Percentiles rank a stretch among this genome's conserved stretches.
These are phyloP conservation scores for Micromys minutus DNA, from an alignment of 2,113 vertebrate species.

Conservation along the genomic window DNA sequence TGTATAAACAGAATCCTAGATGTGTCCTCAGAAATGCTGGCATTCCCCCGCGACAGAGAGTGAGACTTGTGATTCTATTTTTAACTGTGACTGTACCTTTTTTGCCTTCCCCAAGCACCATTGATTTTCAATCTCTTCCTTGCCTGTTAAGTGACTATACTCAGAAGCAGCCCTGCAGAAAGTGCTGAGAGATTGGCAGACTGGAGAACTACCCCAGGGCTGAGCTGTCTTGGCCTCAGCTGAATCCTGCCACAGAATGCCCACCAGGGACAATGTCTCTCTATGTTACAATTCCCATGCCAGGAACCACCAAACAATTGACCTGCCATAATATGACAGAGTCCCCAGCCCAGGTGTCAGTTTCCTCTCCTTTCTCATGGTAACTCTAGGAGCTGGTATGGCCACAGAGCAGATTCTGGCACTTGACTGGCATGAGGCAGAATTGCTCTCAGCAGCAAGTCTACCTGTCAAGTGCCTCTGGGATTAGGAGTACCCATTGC, in stretches of 20 bases:
- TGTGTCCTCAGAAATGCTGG: background rate
- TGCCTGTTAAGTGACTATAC: background rate
- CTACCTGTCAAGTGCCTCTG: constrained; percentile 75
- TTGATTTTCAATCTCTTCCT: background rate
- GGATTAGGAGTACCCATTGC: constrained; percentile 64
- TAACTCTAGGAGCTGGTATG: background rate
- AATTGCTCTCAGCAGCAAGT: constrained; percentile 52
- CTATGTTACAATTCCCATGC: background rate
- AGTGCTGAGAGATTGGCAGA: background rate
- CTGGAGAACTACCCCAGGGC: background rate
- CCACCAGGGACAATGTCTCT: background rate
- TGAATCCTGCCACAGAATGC: background rate
- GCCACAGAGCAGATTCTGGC: constrained; percentile 67
- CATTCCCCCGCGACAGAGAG: background rate
- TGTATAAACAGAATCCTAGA: background rate
- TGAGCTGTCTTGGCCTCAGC: background rate
- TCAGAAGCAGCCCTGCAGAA: background rate
- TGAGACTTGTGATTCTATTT: background rate
- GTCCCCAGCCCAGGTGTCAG: constrained; percentile 44
- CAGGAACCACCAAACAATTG: constrained; percentile 46
- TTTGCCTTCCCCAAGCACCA: background rate
- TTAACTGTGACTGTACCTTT: background rate
- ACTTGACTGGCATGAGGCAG: constrained; percentile 33
- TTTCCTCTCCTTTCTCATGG: constrained; percentile 28
- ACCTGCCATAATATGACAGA: background rate